Percentiles rank a stretch among this genome's conserved stretches.
Conservation (phyloP, 2,113 vertebrate species). For the Rhadina sibilatrix region DNA sequence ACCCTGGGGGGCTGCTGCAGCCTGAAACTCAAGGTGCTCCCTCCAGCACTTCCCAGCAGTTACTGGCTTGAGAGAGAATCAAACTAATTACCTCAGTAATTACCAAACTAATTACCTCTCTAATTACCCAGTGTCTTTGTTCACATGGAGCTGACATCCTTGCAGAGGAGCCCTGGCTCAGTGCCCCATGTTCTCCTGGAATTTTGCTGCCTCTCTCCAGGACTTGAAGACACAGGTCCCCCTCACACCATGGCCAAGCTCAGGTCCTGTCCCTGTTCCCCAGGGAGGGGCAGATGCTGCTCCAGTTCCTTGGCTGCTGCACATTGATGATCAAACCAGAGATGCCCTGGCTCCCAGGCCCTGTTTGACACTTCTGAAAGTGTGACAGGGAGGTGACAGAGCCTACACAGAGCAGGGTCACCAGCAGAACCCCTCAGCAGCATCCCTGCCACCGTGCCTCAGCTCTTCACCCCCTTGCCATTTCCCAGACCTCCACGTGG, state of each 20-base stretch:
- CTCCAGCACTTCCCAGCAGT: constrained; percentile 36
- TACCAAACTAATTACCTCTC: constrained; percentile 66
- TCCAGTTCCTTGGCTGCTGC: neutral
- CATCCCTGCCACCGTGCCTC: neutral
- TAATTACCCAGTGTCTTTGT: constrained; percentile 55
- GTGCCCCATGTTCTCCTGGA: neutral
- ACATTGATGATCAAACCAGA: neutral
- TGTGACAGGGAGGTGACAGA: neutral
- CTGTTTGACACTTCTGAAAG: neutral
- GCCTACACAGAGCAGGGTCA: neutral
- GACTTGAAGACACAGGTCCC: neutral
- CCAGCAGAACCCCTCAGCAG: neutral
- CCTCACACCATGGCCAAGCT: rapidly evolving
- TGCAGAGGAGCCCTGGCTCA: constrained; percentile 10
- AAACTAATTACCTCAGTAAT: constrained; percentile 68
- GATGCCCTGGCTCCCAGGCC: neutral
- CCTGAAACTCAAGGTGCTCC: neutral
- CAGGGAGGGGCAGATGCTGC: neutral
- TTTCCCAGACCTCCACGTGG: neutral
- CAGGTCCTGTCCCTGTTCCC: neutral
- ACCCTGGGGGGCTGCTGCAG: neutral
- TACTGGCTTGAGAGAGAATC: constrained; percentile 52
- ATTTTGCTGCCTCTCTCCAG: neutral
- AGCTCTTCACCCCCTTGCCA: neutral
- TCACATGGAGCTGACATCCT: neutral